Evolutionary conservation across 2,797 vertebrate genomes (phyloP), one percentile per base, ranked within the genome.

Genomic region (Petrocephalus sullivani): DNA sequence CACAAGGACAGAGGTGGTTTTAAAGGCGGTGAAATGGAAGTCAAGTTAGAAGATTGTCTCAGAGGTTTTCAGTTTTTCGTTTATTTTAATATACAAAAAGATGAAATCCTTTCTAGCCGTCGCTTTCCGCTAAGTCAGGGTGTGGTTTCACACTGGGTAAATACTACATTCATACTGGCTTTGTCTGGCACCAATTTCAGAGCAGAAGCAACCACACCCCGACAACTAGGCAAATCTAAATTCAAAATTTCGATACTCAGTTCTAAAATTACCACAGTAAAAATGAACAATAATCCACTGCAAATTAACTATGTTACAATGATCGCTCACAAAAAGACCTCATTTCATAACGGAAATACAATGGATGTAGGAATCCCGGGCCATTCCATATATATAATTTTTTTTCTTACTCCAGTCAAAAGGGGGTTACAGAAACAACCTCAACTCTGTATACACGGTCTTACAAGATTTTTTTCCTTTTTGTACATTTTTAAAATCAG

Each of bases 31-130:
- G 49, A 83, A 23, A 21, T 21, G 2, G 8, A 12, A 86, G 37
- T 61, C 58, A 81, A 64, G 61, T 10, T 61, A 33, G 7, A 0
- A 56, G 28, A 23, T 14, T 10, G 14, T 21, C 57, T 86, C 58
- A 14, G 37, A 16, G 33, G 61, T 85, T 88, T 85, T 95, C 93
- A 93, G 92, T 89, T 92, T 92, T 97, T 97, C 96, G 93, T 97
- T 98, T 96, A 96, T 97, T 97, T 97, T 96, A 95, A 98, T 96
- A 96, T 98, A 97, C 96, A 98, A 98, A 98, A 97, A 97, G 96
- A 97, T 97, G 94, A 97, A 97, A 93, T 96, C 94, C 92, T 95
- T 94, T 96, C 94, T 96, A 96, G 92, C 94, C 90, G 91, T 94
- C 87, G 58, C 41, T 89, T 94, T 93, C 92, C 93, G 90, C 94